Base-by-base conservation (phyloP, 2,888 invertebrate genomes). In the Pollenia angustigena region DNA sequence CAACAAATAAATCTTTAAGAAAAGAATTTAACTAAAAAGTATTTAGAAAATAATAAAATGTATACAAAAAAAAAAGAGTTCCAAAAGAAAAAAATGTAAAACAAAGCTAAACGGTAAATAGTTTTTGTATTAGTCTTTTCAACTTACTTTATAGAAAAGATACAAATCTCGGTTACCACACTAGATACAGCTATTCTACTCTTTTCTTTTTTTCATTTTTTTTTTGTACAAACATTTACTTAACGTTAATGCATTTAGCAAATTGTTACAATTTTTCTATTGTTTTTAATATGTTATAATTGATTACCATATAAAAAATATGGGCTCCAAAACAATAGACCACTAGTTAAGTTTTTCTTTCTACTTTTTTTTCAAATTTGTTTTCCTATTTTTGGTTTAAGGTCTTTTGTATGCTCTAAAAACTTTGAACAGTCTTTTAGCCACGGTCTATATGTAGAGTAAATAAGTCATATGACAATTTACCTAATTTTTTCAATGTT, bases 241-340 rank as follows among this genome's bases (percentile, higher is more conserved):
- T 52, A 6, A 11, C 10, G 14, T 32, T 50, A 68, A 68, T 12
- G 18, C 52, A 56, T 64, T 83, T 72, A 87, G 81, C 87, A 87
- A 87, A 87, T 87, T 87, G 87, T 78, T 81, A 78, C 84, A 81
- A 78, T 81, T 87, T 84, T 84, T 11, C 82, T 64, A 87, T 84
- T 87, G 87, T 87, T 64, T 81, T 81, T 81, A 87, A 84, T 81
- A 81, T 81, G 76, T 84, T 87, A 78, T 87, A 87, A 87, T 87
- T 87, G 84, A 84, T 87, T 75, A 64, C 78, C 87, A 58, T 84
- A 87, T 52, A 78, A 48, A 78, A 60, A 42, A n/a, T 76, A 60
- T 52, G 78, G 56, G 18, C 18, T 18, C n/a, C 69, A 14, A 72
- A 79, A 81, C 76, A 81, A 76, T 80, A 56, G 80, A 12, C 79